Evolutionary conservation across 2,113 vertebrate species (phyloP).

Genomic region (Conger conger): DNA sequence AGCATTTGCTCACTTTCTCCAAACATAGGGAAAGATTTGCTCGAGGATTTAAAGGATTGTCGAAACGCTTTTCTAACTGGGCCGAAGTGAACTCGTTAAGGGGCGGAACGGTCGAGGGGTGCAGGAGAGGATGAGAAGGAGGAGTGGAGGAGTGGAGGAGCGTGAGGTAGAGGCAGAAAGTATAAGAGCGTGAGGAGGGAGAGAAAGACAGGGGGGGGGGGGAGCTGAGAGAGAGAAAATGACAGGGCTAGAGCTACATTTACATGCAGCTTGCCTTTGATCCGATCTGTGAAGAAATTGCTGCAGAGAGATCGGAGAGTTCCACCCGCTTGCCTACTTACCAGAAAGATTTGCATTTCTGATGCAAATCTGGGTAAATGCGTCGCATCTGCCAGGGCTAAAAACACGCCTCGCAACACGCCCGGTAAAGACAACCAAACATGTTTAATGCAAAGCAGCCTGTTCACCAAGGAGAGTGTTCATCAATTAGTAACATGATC

Average conservation of each 20-base stretch:
- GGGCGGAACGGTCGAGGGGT: background rate
- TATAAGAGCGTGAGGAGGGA: background rate
- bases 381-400: slow-evolving; percentile 39
- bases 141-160: background rate
- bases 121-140: background rate
- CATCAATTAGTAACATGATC: slow-evolving; percentile 66
- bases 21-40: background rate
- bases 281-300: background rate
- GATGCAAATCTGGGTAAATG: slow-evolving; percentile 49
- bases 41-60: background rate
- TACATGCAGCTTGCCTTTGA: background rate
- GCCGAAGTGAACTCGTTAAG: background rate
- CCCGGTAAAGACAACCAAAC: slow-evolving; percentile 32
- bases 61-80: background rate
- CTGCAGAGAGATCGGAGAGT: slow-evolving; percentile 1
- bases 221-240: background rate
- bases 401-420: slow-evolving; percentile 45
- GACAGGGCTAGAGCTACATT: background rate
- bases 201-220: background rate
- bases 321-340: slow-evolving; percentile 44
- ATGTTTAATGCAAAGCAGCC: slow-evolving; percentile 57
- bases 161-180: background rate
- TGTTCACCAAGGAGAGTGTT: slow-evolving; percentile 46
- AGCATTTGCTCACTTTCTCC: background rate
- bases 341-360: slow-evolving; percentile 49